phyloP scores from a whole-genome alignment of 2,113 vertebrate genomes.

The Ellobius talpinus region DNA sequence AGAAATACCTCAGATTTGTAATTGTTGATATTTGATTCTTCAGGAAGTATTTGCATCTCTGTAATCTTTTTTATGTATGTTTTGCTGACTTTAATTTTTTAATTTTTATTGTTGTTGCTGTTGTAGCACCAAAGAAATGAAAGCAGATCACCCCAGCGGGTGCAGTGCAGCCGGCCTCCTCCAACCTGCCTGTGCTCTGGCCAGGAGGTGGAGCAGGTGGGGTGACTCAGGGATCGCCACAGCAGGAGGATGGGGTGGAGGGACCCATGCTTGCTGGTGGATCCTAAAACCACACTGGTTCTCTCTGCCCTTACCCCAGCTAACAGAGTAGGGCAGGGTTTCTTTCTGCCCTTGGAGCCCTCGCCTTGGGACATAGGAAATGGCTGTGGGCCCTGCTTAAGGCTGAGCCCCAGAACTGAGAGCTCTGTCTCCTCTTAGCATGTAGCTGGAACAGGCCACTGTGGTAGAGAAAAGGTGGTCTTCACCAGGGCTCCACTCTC shows the following conservation, averaged over 20 bases:
- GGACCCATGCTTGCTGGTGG: neutral
- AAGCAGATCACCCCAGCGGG: slow-evolving; percentile 75
- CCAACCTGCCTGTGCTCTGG: neutral
- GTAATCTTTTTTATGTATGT: slow-evolving; percentile 86
- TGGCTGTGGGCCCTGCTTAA: neutral
- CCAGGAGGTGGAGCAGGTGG: neutral
- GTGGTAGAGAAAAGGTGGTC: neutral
- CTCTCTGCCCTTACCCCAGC: neutral
- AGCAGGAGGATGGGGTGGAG: neutral
- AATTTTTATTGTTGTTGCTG: slow-evolving; percentile 77
- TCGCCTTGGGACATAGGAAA: neutral
- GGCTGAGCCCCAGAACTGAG: neutral
- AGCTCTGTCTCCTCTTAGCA: neutral
- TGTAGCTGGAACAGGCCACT: neutral
- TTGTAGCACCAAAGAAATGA: slow-evolving; percentile 88
- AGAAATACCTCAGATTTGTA: slow-evolving; percentile 91
- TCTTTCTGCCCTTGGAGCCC: neutral
- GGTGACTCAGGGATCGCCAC: slow-evolving; percentile 69
- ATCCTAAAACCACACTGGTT: slow-evolving; percentile 12
- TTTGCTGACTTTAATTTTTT: slow-evolving; percentile 84
- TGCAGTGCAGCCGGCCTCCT: slow-evolving; percentile 53
- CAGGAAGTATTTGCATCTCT: slow-evolving; percentile 88
- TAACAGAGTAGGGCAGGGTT: neutral
- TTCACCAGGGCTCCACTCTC: neutral
- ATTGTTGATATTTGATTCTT: slow-evolving; percentile 87